phyloP scores from a whole-genome alignment of 2,888 invertebrate genomes.

The Leucozona laternaria region DNA sequence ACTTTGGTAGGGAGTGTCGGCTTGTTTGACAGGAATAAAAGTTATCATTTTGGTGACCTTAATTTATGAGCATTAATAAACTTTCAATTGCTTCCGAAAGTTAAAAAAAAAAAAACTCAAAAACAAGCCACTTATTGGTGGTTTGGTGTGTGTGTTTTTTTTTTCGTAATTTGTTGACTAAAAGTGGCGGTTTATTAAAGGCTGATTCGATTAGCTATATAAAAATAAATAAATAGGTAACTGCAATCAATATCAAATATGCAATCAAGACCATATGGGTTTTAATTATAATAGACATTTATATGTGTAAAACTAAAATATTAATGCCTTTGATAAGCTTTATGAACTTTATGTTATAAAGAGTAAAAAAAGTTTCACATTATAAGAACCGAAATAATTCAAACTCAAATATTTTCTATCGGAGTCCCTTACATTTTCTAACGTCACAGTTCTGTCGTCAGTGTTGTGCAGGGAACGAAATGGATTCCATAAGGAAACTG shows the following conservation, averaged over 20 bases:
- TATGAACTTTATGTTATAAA: too few species aligned
- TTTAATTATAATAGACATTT: too few species aligned
- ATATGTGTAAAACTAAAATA: too few species aligned
- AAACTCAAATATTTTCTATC: conserved; percentile 86
- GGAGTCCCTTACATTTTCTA: conserved; percentile 88
- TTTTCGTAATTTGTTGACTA: not conserved
- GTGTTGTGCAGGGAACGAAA: conserved; percentile 87
- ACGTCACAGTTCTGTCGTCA: conserved; percentile 88
- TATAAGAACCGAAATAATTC: conserved; percentile 87
- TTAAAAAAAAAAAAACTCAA: conserved; percentile 11
- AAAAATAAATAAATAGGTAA: conserved; percentile 8
- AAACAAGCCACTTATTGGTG: conserved; percentile 38
- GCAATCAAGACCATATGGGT: not conserved
- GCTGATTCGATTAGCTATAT: conserved; percentile 13
- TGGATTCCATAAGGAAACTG: conserved; percentile 87
- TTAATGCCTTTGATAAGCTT: too few species aligned
- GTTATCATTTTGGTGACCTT: conserved; percentile 68
- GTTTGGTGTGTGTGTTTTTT: conserved; percentile 8
- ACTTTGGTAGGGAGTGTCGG: conserved; percentile 19
- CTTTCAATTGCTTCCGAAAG: conserved; percentile 58
- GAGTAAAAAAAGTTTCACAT: too few species aligned
- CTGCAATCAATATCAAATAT: not conserved
- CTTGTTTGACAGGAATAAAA: conserved; percentile 64
- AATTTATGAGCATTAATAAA: conserved; percentile 69
- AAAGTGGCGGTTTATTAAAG: conserved; percentile 15